Evolutionary conservation across 2,888 invertebrate species (phyloP), one percentile per base, ranked within the genome.

Genomic region (Physocephala rufipes): DNA sequence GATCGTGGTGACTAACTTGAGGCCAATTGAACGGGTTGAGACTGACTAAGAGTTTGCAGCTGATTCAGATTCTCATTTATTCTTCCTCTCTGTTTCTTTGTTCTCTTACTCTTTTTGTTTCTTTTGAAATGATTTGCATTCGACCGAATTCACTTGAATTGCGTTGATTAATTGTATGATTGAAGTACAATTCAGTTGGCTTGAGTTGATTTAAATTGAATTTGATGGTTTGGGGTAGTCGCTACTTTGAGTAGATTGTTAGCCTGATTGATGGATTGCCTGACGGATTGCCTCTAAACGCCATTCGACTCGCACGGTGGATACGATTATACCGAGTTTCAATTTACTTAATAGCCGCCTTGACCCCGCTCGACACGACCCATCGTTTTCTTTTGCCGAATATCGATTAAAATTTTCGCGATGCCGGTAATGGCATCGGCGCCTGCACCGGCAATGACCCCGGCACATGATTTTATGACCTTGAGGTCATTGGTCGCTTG

Each of bases 401-500:
- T 9, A 36, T 7, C 5, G 36, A 9, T 21, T 24, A 21, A 43
- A 36, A 5, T n/a, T 36, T 16, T n/a, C 61, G 19, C 15, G 15
- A 9, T 59, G 13, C 13, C 28, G 15, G 13, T 61, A 5, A 28
- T 24, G 7, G 21, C 7, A 28, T n/a, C 36, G 2, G 7, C 30
- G 13, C 61, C 61, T 43, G 36, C 61, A 61, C 36, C n/a, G 7
- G 55, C 51, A 73, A n/a, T n/a, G n/a, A n/a, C 73, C 71, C 71
- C 72, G 67, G 73, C 73, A 68, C 71, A 74, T 36, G 70, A 64
- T 76, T 74, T 74, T 73, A 76, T 74, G 72, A 30, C 36, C 66
- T 36, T 21, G 21, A 53, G 53, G 66, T 66, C 66, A 51, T 30
- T 53, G 66, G 30, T 53, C 21, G 13, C 19, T 53, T 13, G n/a